Conservation (phyloP, 2,888 invertebrate species). For the Eupsilia transversa region DNA sequence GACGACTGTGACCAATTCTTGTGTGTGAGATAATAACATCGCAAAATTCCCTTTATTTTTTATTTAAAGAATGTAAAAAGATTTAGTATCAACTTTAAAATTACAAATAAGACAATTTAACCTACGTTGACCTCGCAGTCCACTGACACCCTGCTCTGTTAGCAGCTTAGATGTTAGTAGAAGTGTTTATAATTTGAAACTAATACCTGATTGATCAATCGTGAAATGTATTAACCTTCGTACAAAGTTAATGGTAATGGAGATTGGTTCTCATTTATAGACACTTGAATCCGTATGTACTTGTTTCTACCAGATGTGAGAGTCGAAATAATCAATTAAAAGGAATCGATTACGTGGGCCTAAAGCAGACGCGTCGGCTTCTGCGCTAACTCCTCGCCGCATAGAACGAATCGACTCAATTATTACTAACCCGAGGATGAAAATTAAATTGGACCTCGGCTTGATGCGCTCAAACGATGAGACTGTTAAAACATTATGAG, state of each 20-base stretch:
- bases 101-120: slow-evolving; percentile 19
- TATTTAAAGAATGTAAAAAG: slow-evolving; percentile 48
- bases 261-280: slow-evolving; percentile 66
- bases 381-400: slow-evolving; percentile 76
- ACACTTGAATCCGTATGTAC: slow-evolving; percentile 54
- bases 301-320: slow-evolving; percentile 70
- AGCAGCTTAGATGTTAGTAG: slow-evolving; percentile 1
- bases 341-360: slow-evolving; percentile 81
- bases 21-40: slow-evolving; percentile 83
- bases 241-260: slow-evolving; percentile 55
- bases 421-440: slow-evolving; percentile 84
- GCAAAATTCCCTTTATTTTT: slow-evolving; percentile 80
- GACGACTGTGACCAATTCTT: slow-evolving; percentile 85
- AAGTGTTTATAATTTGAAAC: slow-evolving; percentile 48
- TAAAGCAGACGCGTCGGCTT: slow-evolving; percentile 75
- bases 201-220: slow-evolving; percentile 44
- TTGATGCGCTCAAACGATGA: slow-evolving; percentile 73
- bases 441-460: slow-evolving; percentile 83
- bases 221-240: slow-evolving; percentile 43
- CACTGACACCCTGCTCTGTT: slow-evolving; percentile 6
- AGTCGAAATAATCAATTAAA: slow-evolving; percentile 83
- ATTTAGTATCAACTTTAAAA: slow-evolving; percentile 8
- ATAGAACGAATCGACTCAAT: slow-evolving; percentile 89
- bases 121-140: slow-evolving; percentile 15
- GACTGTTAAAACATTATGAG: slow-evolving; percentile 90